Base-by-base conservation (phyloP, 2,113 vertebrate genomes). In the Sorex fumeus region DNA sequence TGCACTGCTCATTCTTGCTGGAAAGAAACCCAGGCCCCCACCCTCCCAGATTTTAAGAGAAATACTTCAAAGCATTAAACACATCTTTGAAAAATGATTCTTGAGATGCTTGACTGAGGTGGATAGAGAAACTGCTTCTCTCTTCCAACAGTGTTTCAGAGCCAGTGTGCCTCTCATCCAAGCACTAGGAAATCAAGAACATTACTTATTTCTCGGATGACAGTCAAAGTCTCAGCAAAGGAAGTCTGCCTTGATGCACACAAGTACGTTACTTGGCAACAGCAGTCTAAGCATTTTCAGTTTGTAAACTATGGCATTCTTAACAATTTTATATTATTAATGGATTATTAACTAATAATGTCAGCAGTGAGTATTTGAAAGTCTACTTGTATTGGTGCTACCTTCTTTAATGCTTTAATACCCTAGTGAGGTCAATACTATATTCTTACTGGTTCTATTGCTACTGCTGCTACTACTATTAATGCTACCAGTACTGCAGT, bases 1-100 rank as follows among this genome's bases (percentile, higher is more conserved):
- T 1, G 0, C 6, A 28, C 34, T 15, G 10, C 23, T 30, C 3
- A n/a, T 28, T 62, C 28, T 34, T 27, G 28, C 0, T n/a, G 32
- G 30, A 34, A 66, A 76, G 50, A 76, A 60, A 69, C 9, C 71
- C 60, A 70, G 6, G n/a, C 43, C 64, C 70, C 13, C 40, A 40
- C 40, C 40, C 10, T 50, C 43, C 75, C n/a, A 27, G 3, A 27
- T 32, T 77, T 71, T n/a, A 87, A 67, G 50, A 74, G 8, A 34
- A 83, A 45, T 28, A 45, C 66, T 50, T 60, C 15, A 70, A 74
- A 40, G 53, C 7, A 60, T 30, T 25, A 60, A 83, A 40, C 10
- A 66, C 8, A 71, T 77, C 28, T 21, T 21, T 8, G 15, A 72
- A 78, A 67, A 82, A 3, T 57, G 21, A 71, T 4, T 64, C 64